Conservation (phyloP, 2,113 vertebrate genomes). For the Spheniscus mendiculus region DNA sequence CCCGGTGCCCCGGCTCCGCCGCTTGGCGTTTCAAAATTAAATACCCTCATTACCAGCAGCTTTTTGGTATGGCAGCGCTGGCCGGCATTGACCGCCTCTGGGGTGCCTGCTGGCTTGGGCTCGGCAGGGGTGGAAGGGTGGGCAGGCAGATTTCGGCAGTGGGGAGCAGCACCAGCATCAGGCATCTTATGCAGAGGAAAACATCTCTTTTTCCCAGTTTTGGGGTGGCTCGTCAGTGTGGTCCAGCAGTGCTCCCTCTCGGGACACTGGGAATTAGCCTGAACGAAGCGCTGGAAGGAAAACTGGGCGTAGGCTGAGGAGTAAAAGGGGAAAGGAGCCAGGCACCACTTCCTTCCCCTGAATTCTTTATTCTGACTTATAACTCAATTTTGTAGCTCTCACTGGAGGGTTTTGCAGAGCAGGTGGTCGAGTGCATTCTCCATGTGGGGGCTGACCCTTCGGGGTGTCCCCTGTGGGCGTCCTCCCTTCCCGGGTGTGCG, state of each 20-base stretch:
- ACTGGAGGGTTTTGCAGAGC: not conserved
- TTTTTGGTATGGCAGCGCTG: accelerated
- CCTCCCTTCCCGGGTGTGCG: not conserved
- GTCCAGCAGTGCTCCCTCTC: not conserved
- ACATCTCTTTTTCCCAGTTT: not conserved
- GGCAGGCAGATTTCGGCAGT: not conserved
- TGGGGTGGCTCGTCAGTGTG: not conserved
- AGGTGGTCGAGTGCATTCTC: not conserved
- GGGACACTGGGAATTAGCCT: not conserved
- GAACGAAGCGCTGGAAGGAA: not conserved
- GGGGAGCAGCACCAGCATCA: accelerated
- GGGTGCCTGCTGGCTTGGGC: not conserved
- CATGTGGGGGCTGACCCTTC: not conserved
- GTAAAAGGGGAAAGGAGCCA: not conserved
- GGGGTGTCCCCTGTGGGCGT: not conserved
- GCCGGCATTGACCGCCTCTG: too few species aligned
- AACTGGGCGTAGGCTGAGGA: not conserved
- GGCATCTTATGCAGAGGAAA: not conserved
- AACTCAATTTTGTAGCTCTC: not conserved
- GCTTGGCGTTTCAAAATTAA: accelerated
- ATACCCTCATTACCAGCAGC: accelerated
- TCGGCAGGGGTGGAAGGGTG: not conserved
- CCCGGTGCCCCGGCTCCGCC: accelerated
- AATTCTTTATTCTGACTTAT: not conserved
- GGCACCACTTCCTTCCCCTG: not conserved